Percentiles rank a stretch among this genome's conserved stretches.
Evolutionary conservation across 2,888 invertebrate genomes (phyloP).

Genomic region (Pimpla rufipes): DNA sequence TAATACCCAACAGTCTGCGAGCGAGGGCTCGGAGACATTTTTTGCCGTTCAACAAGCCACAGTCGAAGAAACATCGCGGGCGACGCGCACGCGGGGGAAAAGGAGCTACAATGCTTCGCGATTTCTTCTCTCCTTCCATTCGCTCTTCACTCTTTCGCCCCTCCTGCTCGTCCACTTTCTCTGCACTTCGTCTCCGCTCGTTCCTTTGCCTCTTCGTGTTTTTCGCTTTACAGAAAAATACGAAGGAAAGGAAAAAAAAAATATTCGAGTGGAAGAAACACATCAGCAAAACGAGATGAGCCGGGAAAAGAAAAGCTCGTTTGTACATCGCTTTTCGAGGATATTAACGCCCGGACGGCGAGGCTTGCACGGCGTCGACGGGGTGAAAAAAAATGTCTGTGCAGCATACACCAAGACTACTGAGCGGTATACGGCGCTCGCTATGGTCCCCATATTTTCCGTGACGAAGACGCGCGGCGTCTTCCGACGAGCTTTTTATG

Average conservation of each 20-base stretch:
- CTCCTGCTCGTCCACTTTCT: background rate
- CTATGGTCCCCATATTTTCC: background rate
- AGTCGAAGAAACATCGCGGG: conserved; percentile 48
- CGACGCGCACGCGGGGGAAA: conserved; percentile 14
- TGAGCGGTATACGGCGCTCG: background rate
- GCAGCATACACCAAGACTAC: background rate
- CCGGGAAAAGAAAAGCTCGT: background rate
- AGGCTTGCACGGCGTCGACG: background rate
- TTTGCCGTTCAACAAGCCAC: conserved; percentile 51
- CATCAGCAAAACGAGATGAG: conserved; percentile 3
- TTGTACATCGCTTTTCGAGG: conserved; percentile 7
- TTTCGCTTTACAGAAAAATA: background rate
- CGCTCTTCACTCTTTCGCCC: background rate
- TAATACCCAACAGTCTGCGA: conserved; percentile 52
- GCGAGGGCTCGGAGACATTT: conserved; percentile 34
- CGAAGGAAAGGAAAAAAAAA: too few relatives aligned
- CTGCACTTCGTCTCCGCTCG: background rate
- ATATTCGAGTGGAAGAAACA: background rate
- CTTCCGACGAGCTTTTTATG: conserved; percentile 5
- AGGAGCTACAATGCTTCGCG: conserved; percentile 34
- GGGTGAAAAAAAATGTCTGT: background rate
- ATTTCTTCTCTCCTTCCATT: conserved; percentile 20
- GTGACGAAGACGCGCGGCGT: background rate
- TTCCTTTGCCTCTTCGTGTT: background rate
- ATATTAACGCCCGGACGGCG: conserved; percentile 8